Conservation (phyloP, 2,888 invertebrate species). For the Dynastes hyllus region DNA sequence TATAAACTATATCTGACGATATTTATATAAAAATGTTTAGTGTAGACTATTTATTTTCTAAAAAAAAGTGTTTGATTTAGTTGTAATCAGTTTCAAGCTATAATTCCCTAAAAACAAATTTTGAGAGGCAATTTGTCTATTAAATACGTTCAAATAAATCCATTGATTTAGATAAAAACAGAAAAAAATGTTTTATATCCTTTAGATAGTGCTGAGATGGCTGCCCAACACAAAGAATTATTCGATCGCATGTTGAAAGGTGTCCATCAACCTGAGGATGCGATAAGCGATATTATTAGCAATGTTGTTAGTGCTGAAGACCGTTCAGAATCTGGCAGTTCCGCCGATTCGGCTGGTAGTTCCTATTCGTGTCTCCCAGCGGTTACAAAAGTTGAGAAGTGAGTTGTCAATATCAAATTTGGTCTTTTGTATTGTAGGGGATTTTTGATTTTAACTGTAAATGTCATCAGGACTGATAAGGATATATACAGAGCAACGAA, state of each 20-base stretch:
- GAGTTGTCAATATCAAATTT: background rate
- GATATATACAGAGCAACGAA: constrained; percentile 6
- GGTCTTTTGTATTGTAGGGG: background rate
- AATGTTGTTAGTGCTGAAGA: constrained; percentile 40
- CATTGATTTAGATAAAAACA: no score
- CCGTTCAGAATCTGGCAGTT: constrained; percentile 26
- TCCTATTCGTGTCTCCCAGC: constrained; percentile 46
- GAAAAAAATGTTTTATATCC: background rate
- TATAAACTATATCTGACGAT: background rate
- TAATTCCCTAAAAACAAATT: no score
- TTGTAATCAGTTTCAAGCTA: no score
- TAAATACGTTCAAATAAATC: no score
- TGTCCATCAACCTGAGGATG: constrained; percentile 52
- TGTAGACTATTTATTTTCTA: no score
- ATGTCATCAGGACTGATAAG: constrained; percentile 27
- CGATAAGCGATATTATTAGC: constrained; percentile 51
- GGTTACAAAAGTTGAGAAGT: constrained; percentile 14
- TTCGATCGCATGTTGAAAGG: constrained; percentile 32
- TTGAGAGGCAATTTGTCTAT: no score
- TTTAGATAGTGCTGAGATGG: background rate
- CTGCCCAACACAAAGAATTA: constrained; percentile 14
- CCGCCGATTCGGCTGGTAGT: constrained; percentile 10
- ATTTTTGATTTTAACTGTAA: background rate
- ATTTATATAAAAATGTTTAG: no score
- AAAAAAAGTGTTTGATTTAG: no score